Evolutionary conservation across 2,888 invertebrate species (phyloP), one percentile per base, ranked within the genome.

Genomic region (Nomada hirtipes): DNA sequence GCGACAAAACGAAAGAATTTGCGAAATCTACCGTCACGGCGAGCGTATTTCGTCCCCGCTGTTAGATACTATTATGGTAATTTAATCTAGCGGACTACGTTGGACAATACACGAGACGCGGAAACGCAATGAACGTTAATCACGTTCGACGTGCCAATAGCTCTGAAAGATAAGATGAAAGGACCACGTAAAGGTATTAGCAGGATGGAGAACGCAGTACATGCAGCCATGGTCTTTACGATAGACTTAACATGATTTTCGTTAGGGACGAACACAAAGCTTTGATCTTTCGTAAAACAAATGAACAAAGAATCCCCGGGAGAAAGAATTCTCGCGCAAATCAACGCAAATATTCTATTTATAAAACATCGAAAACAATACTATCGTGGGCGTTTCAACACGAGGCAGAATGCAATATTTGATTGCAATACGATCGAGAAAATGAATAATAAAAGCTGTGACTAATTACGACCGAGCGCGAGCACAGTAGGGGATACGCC

Each of bases 401-500:
- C 26, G 59, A 78, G 60, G 64, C 4, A 0, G 23, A 23, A 11
- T 13, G 13, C 11, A 47, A 18, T 36, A 18, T 23, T 36, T 15
- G 36, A 13, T 77, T 47, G 73, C 52, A 2, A 59, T 18, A 13
- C 4, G 23, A 4, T n/a, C 7, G n/a, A 11, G 44, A 23, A 10
- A 55, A 7, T 52, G 70, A 71, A 70, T 50, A 50, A 60, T 70
- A 53, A 55, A 71, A 71, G 23, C n/a, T 52, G 50, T 53, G 65
- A 79, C 53, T 79, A 71, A 79, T 59, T 60, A 29, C n/a, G 44
- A 55, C 70, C 55, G 26, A 11, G 15, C 42, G 23, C 50, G 52
- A 52, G 44, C 20, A n/a, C 50, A 52, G 13, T 20, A 9, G 47
- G 36, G 15, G 50, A 79, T 61, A 60, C 42, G 42, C 42, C 26